Conservation (phyloP, 1,140 invertebrate species). For the Drosophila nigromelanica region DNA sequence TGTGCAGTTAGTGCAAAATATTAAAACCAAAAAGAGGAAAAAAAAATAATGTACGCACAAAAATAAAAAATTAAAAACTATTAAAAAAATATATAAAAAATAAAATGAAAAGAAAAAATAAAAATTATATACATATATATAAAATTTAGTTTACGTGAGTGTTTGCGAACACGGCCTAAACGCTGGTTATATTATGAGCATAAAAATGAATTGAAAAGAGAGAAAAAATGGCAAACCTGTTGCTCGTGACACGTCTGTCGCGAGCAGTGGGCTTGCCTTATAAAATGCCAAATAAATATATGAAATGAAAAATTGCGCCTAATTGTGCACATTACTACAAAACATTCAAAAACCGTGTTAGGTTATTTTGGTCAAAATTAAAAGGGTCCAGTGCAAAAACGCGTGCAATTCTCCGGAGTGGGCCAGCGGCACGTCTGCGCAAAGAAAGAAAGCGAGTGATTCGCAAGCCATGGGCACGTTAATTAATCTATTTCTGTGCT, state of each 20-base stretch:
- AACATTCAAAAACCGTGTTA: too few species aligned
- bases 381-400: not conserved
- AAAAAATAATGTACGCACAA: not conserved
- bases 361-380: too few species aligned
- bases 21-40: not conserved
- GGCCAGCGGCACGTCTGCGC: not conserved
- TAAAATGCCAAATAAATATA: not conserved
- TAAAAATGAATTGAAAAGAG: not conserved
- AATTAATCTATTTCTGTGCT: conserved; percentile 56
- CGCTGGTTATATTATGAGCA: not conserved
- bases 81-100: conserved; percentile 5
- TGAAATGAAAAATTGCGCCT: not conserved
- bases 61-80: not conserved
- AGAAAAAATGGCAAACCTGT: conserved; percentile 31
- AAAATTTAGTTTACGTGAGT: not conserved
- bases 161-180: conserved; percentile 3
- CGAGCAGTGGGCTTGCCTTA: conserved; percentile 24
- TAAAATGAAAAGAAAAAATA: not conserved
- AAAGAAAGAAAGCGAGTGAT: too few species aligned
- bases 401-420: not conserved
- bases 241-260: conserved; percentile 37
- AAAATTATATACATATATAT: not conserved
- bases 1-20: conserved; percentile 17
- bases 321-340: conserved; percentile 2
- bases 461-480: too few species aligned